Percentiles rank a stretch among this genome's conserved stretches.
Conservation (phyloP, 2,888 invertebrate genomes). For the Tortrix viridana region DNA sequence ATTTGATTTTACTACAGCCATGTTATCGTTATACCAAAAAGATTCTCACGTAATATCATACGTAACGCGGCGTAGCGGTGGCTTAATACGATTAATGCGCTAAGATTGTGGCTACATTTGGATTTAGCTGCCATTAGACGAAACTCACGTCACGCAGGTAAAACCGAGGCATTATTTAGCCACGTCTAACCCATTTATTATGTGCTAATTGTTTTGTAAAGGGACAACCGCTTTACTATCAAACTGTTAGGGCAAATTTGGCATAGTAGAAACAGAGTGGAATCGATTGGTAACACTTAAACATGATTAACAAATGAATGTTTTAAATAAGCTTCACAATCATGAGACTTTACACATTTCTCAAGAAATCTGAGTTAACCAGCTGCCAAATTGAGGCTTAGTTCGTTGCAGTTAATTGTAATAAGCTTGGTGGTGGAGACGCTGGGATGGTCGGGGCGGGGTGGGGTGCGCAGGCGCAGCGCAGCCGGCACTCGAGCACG, state of each 20-base stretch:
- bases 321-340: constrained; percentile 20
- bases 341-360: constrained; percentile 31
- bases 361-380: constrained; percentile 46
- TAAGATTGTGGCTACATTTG: constrained; percentile 37
- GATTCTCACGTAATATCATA: constrained; percentile 30
- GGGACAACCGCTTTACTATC: not conserved
- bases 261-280: no score
- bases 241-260: not conserved
- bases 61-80: constrained; percentile 17
- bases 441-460: constrained; percentile 42
- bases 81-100: constrained; percentile 38
- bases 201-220: constrained; percentile 19
- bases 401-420: constrained; percentile 75
- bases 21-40: constrained; percentile 24
- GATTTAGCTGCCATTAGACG: constrained; percentile 38
- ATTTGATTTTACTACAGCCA: constrained; percentile 14
- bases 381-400: constrained; percentile 71
- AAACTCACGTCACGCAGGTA: constrained; percentile 35
- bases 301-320: not conserved
- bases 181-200: constrained; percentile 29
- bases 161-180: constrained; percentile 35
- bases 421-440: constrained; percentile 54
- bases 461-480: constrained; percentile 72
- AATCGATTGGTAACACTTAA: no score
- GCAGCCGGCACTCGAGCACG: constrained; percentile 76